Conservation (phyloP, 2,888 invertebrate genomes). For the Orgyia antiqua region DNA sequence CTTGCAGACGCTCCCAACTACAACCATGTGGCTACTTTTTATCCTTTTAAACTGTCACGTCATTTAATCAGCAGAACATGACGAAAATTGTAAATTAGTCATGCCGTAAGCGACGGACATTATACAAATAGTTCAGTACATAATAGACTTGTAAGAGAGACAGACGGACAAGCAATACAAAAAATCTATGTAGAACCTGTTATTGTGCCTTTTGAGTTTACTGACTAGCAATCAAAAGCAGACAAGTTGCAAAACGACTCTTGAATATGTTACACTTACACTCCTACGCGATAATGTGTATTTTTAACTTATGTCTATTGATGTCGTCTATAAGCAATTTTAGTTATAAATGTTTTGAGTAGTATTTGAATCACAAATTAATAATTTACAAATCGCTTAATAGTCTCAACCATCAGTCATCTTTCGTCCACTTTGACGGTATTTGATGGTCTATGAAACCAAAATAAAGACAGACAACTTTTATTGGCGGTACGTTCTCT, state of each 20-base stretch:
- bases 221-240: constrained; percentile 28
- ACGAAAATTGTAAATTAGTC: constrained; percentile 30
- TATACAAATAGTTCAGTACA: constrained; percentile 22
- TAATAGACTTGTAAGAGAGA: constrained; percentile 16
- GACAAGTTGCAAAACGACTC: constrained; percentile 23
- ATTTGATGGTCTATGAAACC: too few relatives aligned
- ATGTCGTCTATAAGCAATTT: too few relatives aligned
- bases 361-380: too few relatives aligned
- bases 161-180: constrained; percentile 19
- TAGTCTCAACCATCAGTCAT: too few relatives aligned
- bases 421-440: too few relatives aligned
- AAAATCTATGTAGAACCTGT: constrained; percentile 21
- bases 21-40: constrained; percentile 31
- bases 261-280: constrained; percentile 10
- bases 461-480: too few relatives aligned
- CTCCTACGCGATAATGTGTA: constrained; percentile 10
- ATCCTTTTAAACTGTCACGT: constrained; percentile 32
- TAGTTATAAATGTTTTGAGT: too few relatives aligned
- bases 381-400: too few relatives aligned
- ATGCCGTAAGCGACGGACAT: constrained; percentile 17
- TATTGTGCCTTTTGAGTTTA: constrained; percentile 19
- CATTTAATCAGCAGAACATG: constrained; percentile 31
- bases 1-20: constrained; percentile 24
- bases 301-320: too few relatives aligned
- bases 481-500: too few relatives aligned